A percentile compares a stretch with the other conserved stretches of the same genome.
Conservation (phyloP, 2,888 invertebrate genomes). For the Oscheius onirici region DNA sequence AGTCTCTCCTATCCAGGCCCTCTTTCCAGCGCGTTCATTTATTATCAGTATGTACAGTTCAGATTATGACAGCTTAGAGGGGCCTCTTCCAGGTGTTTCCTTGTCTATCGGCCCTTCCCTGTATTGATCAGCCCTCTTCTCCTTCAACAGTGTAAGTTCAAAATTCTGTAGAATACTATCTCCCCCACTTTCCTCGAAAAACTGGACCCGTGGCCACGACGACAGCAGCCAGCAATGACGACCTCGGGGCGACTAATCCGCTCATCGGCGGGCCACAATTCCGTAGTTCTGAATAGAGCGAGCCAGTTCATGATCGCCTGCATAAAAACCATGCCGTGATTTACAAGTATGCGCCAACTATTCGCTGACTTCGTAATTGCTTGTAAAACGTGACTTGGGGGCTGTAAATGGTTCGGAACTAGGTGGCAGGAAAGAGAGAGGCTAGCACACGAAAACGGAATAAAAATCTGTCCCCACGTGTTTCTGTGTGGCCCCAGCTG, state of each 20-base stretch:
- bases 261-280: conserved; percentile 29
- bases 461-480: background rate
- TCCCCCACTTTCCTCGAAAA: background rate
- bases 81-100: conserved; percentile 11
- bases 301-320: conserved; percentile 31
- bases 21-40: background rate
- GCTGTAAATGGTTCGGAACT: background rate
- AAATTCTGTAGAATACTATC: background rate
- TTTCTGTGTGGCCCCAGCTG: background rate
- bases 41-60: conserved; percentile 10
- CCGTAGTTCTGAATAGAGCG: conserved; percentile 21
- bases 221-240: conserved; percentile 15
- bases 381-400: conserved; percentile 16
- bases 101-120: background rate
- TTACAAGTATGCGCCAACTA: conserved; percentile 17
- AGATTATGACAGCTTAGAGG: conserved; percentile 17
- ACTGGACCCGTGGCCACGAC: conserved; percentile 23
- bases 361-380: conserved; percentile 16
- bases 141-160: too few species aligned
- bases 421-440: too few species aligned
- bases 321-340: conserved; percentile 14
- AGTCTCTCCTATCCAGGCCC: background rate
- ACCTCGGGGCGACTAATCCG: conserved; percentile 30
- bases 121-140: too few species aligned
- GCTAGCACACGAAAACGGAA: too few species aligned